Evolutionary conservation across 2,888 invertebrate genomes (phyloP), one percentile per base, ranked within the genome.

Genomic region (Sesamia inferens): DNA sequence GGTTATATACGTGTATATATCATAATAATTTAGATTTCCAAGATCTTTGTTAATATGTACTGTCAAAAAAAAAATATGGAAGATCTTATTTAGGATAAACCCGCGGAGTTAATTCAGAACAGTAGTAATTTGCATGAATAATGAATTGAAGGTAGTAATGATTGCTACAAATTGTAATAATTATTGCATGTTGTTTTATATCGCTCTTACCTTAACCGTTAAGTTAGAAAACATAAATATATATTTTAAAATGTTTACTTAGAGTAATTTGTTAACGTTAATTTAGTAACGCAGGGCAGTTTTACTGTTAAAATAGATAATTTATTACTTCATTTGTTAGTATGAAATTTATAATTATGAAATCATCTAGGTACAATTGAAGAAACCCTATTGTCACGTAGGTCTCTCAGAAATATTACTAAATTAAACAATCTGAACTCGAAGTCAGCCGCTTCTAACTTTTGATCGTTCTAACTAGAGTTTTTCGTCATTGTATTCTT

Each of bases 81-180:
- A n/a, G 14, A 67, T 65, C 65, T 69, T 67, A 31, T n/a, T 58
- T 54, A 11, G 19, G 57, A 58, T 70, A 75, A 73, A 16, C 8
- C 24, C 11, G 14, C 14, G 10, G 5, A 69, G 65, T 67, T 67
- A 67, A 78, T 76, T 79, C 44, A 70, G 68, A 73, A 55, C 67
- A 76, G 55, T 75, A 69, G 31, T 80, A 75, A 87, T 86, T 87
- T 79, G 77, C 77, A 85, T 83, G 69, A 74, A 76, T 85, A 82
- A 79, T 84, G 39, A 81, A 76, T 72, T 68, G 62, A 82, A 79
- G 79, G 75, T 42, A 54, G 44, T 85, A 82, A 82, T 83, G 70
- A 78, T 47, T 58, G 65, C 75, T 73, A 59, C 44, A 76, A 79
- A 78, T 71, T 71, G 59, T 61, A 71, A 69, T 78, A 76, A 82